A percentile compares a stretch with the other conserved stretches of the same genome.
Evolutionary conservation across 2,888 invertebrate genomes (phyloP).

Genomic region (Lithophane leautieri): DNA sequence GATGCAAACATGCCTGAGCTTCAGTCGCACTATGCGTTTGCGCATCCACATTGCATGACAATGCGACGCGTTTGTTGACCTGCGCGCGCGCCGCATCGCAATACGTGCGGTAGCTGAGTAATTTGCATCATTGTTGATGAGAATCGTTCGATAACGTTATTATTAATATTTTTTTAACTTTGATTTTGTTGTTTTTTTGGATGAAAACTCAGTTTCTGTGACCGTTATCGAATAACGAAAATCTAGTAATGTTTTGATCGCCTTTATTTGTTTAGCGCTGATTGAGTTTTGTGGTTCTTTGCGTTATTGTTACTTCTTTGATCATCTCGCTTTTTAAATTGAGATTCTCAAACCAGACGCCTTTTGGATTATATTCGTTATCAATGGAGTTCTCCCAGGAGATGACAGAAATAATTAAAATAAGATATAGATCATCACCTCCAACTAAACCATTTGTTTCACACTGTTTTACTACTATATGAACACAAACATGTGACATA

Average conservation of each 20-base stretch:
- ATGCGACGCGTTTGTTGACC: constrained; percentile 80
- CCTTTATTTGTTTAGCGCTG: background rate
- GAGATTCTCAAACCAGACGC: no score
- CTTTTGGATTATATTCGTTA: background rate
- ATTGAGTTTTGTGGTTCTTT: background rate
- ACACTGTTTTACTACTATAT: no score
- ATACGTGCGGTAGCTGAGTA: constrained; percentile 65
- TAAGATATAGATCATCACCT: no score
- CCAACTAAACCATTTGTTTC: background rate
- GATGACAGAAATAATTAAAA: background rate
- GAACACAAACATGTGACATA: background rate
- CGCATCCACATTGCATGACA: constrained; percentile 74
- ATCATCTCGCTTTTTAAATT: no score
- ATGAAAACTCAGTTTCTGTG: background rate
- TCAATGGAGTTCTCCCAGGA: background rate
- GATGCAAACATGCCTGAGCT: constrained; percentile 36
- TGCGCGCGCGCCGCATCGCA: constrained; percentile 74
- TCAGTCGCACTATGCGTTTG: constrained; percentile 49
- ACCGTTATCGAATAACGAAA: background rate
- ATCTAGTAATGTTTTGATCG: background rate
- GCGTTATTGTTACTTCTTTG: background rate
- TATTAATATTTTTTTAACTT: constrained; percentile 5
- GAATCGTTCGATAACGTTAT: constrained; percentile 46
- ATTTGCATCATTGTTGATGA: constrained; percentile 63
- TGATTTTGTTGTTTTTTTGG: background rate